These are phyloP conservation scores for Morone chrysops DNA, from an alignment of 2,113 vertebrate species.

Conservation along the genomic window DNA sequence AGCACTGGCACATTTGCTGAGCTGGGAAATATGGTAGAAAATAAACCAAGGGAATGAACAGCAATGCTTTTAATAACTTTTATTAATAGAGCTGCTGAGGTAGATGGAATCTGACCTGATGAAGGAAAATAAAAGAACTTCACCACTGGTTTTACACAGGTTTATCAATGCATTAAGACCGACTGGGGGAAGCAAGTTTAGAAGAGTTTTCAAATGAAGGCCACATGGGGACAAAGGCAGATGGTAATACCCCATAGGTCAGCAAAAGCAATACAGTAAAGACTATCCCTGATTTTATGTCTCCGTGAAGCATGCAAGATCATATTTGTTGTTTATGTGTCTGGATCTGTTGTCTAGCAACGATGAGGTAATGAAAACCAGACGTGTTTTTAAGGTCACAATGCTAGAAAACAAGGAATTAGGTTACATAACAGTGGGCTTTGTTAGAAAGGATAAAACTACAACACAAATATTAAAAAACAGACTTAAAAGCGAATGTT, in stretches of 20 bases:
- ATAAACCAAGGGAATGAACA: neutral
- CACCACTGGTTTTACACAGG: too few species aligned
- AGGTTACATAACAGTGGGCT: conserved; percentile 3
- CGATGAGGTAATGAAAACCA: conserved; percentile 54
- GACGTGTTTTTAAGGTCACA: conserved; percentile 39
- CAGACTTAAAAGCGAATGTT: neutral
- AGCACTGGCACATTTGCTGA: neutral
- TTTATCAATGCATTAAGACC: neutral
- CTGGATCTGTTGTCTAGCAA: conserved; percentile 48
- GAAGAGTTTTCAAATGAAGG: neutral
- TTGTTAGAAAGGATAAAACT: neutral
- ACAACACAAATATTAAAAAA: too few species aligned
- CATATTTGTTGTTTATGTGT: conserved; percentile 40
- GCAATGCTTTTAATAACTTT: neutral
- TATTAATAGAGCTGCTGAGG: neutral
- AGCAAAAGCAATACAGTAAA: neutral
- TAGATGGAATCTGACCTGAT: neutral
- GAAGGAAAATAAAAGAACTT: too few species aligned
- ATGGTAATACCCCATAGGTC: neutral
- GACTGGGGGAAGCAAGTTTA: neutral
- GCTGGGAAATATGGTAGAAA: conserved; percentile 13
- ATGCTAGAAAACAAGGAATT: conserved; percentile 30
- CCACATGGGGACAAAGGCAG: conserved; percentile 11
- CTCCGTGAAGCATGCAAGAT: conserved; percentile 14
- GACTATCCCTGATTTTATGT: conserved; percentile 17